Conservation (phyloP, 2,113 vertebrate genomes). For the Toxotes chatareus region DNA sequence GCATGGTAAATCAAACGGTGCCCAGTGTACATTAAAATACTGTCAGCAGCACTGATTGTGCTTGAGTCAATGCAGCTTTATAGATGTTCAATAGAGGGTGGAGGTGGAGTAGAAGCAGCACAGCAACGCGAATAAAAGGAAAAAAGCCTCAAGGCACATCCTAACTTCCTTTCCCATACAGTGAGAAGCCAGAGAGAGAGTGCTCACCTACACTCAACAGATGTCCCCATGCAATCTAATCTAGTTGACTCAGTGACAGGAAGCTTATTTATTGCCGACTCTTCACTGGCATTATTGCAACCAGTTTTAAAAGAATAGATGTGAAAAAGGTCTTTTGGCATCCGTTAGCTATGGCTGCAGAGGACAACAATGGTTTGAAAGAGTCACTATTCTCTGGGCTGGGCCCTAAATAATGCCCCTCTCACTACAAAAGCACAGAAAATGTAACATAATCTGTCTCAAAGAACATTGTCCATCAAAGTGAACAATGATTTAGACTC, state of each 20-base stretch:
- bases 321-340: slow-evolving; percentile 78
- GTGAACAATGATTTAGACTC: slow-evolving; percentile 65
- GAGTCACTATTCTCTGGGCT: slow-evolving; percentile 79
- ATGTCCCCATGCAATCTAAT: slow-evolving; percentile 79
- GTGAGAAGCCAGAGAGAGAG: slow-evolving; percentile 60
- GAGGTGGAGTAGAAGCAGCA: slow-evolving; percentile 52
- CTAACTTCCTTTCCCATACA: slow-evolving; percentile 75
- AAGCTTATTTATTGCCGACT: slow-evolving; percentile 78
- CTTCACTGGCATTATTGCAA: slow-evolving; percentile 70
- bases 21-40: slow-evolving; percentile 43
- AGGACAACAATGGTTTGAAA: slow-evolving; percentile 86
- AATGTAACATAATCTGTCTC: slow-evolving; percentile 85
- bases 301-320: slow-evolving; percentile 75
- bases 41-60: slow-evolving; percentile 57
- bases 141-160: slow-evolving; percentile 69
- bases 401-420: slow-evolving; percentile 81
- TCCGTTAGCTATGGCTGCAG: slow-evolving; percentile 79
- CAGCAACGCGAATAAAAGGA: slow-evolving; percentile 45
- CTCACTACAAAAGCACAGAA: slow-evolving; percentile 83
- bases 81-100: slow-evolving; percentile 65
- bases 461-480: slow-evolving; percentile 77
- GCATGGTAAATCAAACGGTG: slow-evolving; percentile 58
- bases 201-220: slow-evolving; percentile 76
- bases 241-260: slow-evolving; percentile 66
- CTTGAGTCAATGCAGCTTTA: slow-evolving; percentile 35